A percentile compares a stretch with the other conserved stretches of the same genome.
Conservation (phyloP, 2,797 vertebrate genomes). For the Astyanax mexicanus region DNA sequence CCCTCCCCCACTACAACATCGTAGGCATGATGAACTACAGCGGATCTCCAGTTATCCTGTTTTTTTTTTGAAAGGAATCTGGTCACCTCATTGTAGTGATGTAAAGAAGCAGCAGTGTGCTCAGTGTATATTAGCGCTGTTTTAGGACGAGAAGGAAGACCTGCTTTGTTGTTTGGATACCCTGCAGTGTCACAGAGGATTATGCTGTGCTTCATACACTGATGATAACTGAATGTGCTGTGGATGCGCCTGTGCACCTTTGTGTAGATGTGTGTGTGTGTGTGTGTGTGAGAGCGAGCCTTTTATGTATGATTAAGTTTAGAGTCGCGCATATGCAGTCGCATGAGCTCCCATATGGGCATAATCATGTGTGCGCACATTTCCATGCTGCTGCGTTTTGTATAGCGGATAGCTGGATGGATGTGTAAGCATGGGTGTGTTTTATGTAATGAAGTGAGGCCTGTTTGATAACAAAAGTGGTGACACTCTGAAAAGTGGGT, state of each 20-base stretch:
- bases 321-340: not conserved
- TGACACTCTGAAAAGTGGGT: slow-evolving; percentile 78
- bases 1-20: too few species aligned
- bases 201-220: not conserved
- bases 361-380: not conserved
- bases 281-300: not conserved
- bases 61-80: too few species aligned
- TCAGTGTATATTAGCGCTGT: not conserved
- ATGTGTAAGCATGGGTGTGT: slow-evolving; percentile 47
- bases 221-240: not conserved
- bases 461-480: slow-evolving; percentile 74
- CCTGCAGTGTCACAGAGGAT: not conserved
- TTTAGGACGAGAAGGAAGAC: not conserved
- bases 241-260: not conserved
- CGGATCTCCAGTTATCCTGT: too few species aligned
- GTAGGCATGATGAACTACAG: too few species aligned
- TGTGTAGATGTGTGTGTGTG: not conserved
- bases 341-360: not conserved
- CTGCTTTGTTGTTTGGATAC: not conserved
- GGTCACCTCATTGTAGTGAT: too few species aligned
- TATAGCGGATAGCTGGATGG: slow-evolving; percentile 1
- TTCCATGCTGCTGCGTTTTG: not conserved
- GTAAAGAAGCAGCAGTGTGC: not conserved
- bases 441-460: slow-evolving; percentile 64
- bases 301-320: not conserved